These are phyloP conservation scores for Esox lucius DNA, from an alignment of 2,797 vertebrate species.

Conservation along the genomic window DNA sequence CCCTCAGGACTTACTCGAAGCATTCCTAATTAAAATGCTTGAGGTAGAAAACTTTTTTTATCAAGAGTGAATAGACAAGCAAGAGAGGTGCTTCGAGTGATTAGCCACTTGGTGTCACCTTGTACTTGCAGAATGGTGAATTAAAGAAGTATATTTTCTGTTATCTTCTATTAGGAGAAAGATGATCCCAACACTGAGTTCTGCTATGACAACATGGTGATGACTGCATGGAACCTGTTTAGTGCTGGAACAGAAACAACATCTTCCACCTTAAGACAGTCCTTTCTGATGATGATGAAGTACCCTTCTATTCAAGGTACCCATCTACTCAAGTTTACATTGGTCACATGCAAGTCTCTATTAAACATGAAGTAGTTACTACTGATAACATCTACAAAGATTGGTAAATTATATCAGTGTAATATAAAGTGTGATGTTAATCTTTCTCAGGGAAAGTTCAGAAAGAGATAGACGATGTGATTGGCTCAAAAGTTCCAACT, in stretches of 20 bases:
- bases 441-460: constrained; percentile 38
- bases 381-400: background rate
- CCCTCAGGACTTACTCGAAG: constrained; percentile 47
- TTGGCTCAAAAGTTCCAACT: constrained; percentile 41
- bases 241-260: constrained; percentile 48
- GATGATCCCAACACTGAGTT: constrained; percentile 41
- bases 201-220: constrained; percentile 33
- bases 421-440: too few relatives aligned
- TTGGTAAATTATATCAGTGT: background rate
- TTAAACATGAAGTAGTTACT: background rate
- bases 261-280: constrained; percentile 40
- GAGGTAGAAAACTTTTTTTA: constrained; percentile 39
- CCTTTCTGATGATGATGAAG: constrained; percentile 50
- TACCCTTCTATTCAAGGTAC: constrained; percentile 50
- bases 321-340: background rate
- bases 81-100: background rate
- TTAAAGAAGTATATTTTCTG: background rate
- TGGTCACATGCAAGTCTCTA: background rate
- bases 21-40: constrained; percentile 44
- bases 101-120: background rate
- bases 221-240: constrained; percentile 33
- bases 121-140: background rate
- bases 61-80: background rate
- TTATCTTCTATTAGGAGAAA: constrained; percentile 39
- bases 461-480: constrained; percentile 52